Base-by-base conservation (phyloP, 2,113 vertebrate species). In the Emberiza fucata region DNA sequence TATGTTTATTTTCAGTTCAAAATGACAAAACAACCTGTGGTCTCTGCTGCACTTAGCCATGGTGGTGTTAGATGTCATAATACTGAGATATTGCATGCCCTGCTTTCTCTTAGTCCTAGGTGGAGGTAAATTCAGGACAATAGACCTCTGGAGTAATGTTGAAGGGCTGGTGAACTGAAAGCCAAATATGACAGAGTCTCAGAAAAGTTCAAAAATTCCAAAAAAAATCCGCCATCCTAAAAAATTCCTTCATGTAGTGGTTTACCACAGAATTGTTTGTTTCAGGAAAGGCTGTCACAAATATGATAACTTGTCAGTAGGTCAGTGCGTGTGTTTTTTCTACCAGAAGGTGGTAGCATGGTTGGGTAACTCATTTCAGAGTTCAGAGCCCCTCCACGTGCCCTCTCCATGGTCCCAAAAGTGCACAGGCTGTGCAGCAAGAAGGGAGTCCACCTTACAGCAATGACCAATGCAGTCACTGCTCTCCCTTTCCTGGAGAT, bases 331-430 rank as follows among this genome's bases (percentile, higher is more conserved):
- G n/a, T 80, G 48, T 47, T 50, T 93, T 81, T 39, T 50, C 24
- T 12, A 31, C 8, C 11, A 35, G 57, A 11, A 56, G 2, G 0
- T 2, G 4, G 37, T 5, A 82, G 8, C 39, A 8, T 1, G 6
- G 6, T 11, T 76, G 40, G 23, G 24, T 48, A 57, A 82, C 9
- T 31, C 31, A 42, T 65, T 76, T 42, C n/a, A n/a, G 20, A 21
- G 24, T 18, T 79, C 20, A 71, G 19, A 64, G 15, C 6, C 28
- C 7, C 8, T 2, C 24, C 12, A 4, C 1, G 1, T 65, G n/a
- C 70, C 54, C 31, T n/a, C 29, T 70, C 54, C 24, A 1, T 23
- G 15, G 23, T 90, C 35, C 64, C 44, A 10, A 44, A 80, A 56
- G 42, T 2, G 28, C 33, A 33, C n/a, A 66, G 24, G 21, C 25